These are phyloP conservation scores for Manduca sexta DNA, from an alignment of 1,140 invertebrate species.

Conservation along the genomic window DNA sequence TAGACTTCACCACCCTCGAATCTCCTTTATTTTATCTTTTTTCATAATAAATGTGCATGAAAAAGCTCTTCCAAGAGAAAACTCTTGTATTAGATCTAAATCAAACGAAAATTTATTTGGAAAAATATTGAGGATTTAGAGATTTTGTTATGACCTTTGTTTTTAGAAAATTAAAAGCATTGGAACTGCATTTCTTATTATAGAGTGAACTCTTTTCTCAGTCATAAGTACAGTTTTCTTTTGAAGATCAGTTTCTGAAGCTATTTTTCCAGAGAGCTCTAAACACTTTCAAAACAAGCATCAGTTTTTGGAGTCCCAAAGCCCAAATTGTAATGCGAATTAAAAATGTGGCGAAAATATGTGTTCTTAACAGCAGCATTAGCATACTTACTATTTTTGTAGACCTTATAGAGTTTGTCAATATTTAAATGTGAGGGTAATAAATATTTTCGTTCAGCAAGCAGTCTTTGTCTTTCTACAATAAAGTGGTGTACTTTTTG, in stretches of 20 bases:
- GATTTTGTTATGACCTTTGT: too few relatives aligned
- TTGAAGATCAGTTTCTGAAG: conserved; percentile 6
- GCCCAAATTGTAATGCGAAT: not conserved
- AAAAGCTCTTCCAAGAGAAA: too few relatives aligned
- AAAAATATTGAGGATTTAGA: too few relatives aligned
- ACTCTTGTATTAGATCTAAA: too few relatives aligned
- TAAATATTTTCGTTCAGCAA: conserved; percentile 13
- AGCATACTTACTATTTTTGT: conserved; percentile 8
- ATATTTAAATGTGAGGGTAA: conserved; percentile 12
- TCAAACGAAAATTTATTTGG: too few relatives aligned
- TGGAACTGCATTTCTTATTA: too few relatives aligned
- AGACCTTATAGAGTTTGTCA: conserved; percentile 9
- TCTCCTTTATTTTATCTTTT: too few relatives aligned
- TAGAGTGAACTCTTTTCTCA: conserved; percentile 12
- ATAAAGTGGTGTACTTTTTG: too few relatives aligned
- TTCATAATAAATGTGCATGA: too few relatives aligned
- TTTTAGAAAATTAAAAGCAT: too few relatives aligned
- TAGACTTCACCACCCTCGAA: too few relatives aligned
- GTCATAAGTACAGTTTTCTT: conserved; percentile 11
- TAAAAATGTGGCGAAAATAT: not conserved
- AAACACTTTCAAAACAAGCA: conserved; percentile 15
- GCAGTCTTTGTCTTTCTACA: conserved; percentile 9
- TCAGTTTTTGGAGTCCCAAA: conserved; percentile 5
- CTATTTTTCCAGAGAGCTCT: conserved; percentile 12
- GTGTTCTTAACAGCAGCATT: not conserved